Percentiles rank a stretch among this genome's conserved stretches.
Conservation (phyloP, 2,113 vertebrate species). For the Balaeniceps rex region DNA sequence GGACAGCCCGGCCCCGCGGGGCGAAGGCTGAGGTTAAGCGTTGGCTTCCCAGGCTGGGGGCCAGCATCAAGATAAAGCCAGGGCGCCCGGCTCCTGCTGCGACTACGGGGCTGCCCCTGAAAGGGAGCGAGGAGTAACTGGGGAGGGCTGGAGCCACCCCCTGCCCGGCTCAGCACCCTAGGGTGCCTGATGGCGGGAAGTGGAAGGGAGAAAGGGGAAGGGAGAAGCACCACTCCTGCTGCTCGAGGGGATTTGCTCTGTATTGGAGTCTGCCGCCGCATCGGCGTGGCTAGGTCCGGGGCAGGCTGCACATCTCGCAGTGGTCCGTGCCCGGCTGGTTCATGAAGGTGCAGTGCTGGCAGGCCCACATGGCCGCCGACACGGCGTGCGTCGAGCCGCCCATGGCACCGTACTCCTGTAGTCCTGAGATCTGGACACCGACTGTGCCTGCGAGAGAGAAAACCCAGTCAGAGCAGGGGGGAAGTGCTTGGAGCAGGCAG, state of each 20-base stretch:
- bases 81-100: neutral
- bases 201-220: neutral
- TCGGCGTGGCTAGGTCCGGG: conserved; percentile 77
- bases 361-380: conserved; percentile 92
- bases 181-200: neutral
- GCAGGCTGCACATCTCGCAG: conserved; percentile 98
- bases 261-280: neutral
- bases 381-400: conserved; percentile 76
- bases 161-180: neutral
- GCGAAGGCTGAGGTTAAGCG: neutral
- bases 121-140: neutral
- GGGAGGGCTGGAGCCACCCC: neutral
- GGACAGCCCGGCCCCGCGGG: neutral
- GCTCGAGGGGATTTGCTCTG: conserved; percentile 31
- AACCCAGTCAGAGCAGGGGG: neutral
- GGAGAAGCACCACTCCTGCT: neutral
- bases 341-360: conserved; percentile 98
- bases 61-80: neutral
- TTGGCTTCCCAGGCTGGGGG: neutral
- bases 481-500: neutral
- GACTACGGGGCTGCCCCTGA: neutral
- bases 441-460: conserved; percentile 82
- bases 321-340: conserved; percentile 96
- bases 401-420: conserved; percentile 85
- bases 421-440: conserved; percentile 84